Percentiles rank a stretch among this genome's conserved stretches.
Evolutionary conservation across 2,113 vertebrate species (phyloP).

Genomic region (Petroica traversi): DNA sequence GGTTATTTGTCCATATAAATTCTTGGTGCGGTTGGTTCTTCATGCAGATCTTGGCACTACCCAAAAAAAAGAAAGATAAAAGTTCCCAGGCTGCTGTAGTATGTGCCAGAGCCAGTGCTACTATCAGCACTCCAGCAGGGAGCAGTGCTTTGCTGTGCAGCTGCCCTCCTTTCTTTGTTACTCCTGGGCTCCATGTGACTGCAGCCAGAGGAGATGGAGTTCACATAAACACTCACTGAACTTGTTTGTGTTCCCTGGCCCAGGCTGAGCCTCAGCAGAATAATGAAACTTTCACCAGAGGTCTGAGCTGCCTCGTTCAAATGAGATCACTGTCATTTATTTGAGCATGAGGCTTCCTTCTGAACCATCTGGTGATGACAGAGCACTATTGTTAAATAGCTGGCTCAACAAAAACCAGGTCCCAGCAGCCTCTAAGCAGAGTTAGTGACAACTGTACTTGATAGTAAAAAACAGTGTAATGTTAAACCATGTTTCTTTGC

Average conservation of each 20-base stretch:
- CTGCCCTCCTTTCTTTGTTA: not conserved
- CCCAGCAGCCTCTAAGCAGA: not conserved
- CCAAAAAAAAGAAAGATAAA: not conserved
- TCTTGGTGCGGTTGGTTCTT: not conserved
- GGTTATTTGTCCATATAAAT: not conserved
- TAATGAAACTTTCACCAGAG: not conserved
- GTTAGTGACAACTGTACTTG: not conserved
- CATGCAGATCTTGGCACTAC: not conserved
- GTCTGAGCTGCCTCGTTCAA: not conserved
- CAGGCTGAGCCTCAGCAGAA: not conserved
- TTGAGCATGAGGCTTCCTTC: not conserved
- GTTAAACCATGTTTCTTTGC: not conserved
- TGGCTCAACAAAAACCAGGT: not conserved
- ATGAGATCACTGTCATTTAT: not conserved
- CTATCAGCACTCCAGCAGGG: not conserved
- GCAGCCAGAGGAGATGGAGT: not conserved
- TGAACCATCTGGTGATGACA: not conserved
- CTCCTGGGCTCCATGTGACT: not conserved
- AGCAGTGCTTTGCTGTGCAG: not conserved
- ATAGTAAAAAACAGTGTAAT: not conserved
- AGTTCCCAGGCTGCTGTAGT: not conserved
- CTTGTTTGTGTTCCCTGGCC: not conserved
- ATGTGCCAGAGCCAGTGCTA: not conserved
- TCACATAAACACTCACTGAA: not conserved
- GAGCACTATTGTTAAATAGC: not conserved